Conservation (phyloP, 2,113 vertebrate species). For the Proterorhinus semilunaris region DNA sequence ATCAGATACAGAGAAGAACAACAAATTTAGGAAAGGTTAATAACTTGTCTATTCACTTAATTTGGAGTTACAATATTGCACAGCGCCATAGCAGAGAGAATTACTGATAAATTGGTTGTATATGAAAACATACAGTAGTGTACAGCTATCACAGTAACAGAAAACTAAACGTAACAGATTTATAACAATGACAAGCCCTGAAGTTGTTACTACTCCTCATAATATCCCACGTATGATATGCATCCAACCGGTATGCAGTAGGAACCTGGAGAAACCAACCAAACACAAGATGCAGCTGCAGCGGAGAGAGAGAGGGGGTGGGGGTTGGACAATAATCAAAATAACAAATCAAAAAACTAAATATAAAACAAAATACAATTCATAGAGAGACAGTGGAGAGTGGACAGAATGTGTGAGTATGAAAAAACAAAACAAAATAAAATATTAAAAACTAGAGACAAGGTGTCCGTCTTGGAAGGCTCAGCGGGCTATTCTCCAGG, state of each 20-base stretch:
- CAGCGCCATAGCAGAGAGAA: conserved; percentile 24
- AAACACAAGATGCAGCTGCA: conserved; percentile 78
- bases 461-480: conserved; percentile 95
- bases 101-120: conserved; percentile 13
- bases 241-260: conserved; percentile 73
- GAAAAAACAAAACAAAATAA: conserved; percentile 85
- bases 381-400: conserved; percentile 79
- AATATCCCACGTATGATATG: conserved; percentile 72
- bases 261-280: conserved; percentile 79
- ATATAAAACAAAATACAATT: conserved; percentile 71
- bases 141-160: conserved; percentile 13
- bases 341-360: conserved; percentile 69
- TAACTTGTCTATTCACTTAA: conserved; percentile 35
- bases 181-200: conserved; percentile 47
- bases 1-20: conserved; percentile 99
- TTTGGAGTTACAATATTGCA: conserved; percentile 30
- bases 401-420: conserved; percentile 88
- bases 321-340: conserved; percentile 74
- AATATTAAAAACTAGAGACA: conserved; percentile 94
- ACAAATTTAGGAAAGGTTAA: conserved; percentile 90
- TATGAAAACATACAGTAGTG: conserved; percentile 35
- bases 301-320: conserved; percentile 67
- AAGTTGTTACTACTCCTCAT: conserved; percentile 70
- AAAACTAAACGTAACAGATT: conserved; percentile 25
- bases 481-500: conserved; percentile 95